Evolutionary conservation across 2,113 vertebrate species (phyloP), one percentile per base, ranked within the genome.

Genomic region (Andinoacara biseriatus): DNA sequence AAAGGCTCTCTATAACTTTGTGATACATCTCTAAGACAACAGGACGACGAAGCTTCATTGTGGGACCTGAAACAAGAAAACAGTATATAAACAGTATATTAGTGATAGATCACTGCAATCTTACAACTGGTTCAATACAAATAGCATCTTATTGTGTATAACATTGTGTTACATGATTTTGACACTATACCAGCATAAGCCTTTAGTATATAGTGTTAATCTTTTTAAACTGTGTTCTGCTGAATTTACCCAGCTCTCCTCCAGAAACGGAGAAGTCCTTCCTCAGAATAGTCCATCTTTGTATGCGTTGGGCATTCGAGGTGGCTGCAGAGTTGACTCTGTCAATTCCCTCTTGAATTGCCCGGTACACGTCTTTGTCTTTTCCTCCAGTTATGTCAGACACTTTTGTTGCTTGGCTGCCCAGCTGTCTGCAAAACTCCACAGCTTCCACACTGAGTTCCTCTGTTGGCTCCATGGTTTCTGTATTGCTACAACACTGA

Each of bases 261-360:
- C 97, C 97, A 0, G 94, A 90, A 86, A 98, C 95, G 52, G 97
- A 98, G 78, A 98, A 98, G 86, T 98, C 97, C 75, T 93, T 95
- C 38, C 85, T 82, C 7, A 98, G 90, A 57, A 98, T 74, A 11
- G 72, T 94, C 96, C 97, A 98, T 89, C 98, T 98, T 61, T 97
- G 95, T 83, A 98, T 95, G 74, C 93, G 94, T 7, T 98, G 95
- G 65, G 96, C 96, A 2, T 95, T 95, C 62, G 97, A 96, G 0
- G 90, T 94, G 0, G 96, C 96, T 0, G 60, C 92, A 4, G 58
- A 54, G 67, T 97, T 98, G 82, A 97, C 96, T 31, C 83, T 94
- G 86, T 87, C n/a, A 10, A 98, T 97, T 13, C 96, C 97, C 22
- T 96, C 95, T 77, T 96, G 93, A 46, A 98, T 96, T 54, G 95